Conservation (phyloP, 2,797 vertebrate species). For the Neopelma chrysocephalum region DNA sequence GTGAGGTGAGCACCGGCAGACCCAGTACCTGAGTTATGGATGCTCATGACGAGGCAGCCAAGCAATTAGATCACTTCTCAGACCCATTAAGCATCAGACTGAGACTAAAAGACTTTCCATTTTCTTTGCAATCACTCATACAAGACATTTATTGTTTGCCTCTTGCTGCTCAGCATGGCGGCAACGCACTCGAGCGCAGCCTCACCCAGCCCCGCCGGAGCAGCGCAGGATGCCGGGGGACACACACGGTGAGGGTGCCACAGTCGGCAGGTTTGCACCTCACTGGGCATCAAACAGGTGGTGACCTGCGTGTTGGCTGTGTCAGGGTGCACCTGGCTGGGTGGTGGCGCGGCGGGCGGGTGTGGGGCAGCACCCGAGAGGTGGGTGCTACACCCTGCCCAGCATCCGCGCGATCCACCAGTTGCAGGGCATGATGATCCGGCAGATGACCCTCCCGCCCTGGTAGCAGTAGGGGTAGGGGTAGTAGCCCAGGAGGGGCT, state of each 20-base stretch:
- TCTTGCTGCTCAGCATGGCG: neutral
- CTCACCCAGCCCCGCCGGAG: neutral
- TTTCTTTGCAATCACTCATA: slow-evolving; percentile 63
- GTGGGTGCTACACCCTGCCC: slow-evolving; percentile 81
- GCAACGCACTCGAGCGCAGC: fast-evolving
- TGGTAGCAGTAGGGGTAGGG: slow-evolving; percentile 96
- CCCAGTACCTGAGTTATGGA: neutral
- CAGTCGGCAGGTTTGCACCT: neutral
- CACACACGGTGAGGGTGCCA: neutral
- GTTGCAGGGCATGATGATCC: slow-evolving; percentile 96
- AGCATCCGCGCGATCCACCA: slow-evolving; percentile 98
- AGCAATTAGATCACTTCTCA: slow-evolving; percentile 35
- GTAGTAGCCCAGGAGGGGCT: slow-evolving; percentile 91
- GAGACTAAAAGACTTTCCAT: slow-evolving; percentile 7
- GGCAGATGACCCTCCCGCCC: slow-evolving; percentile 92
- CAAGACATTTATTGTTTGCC: slow-evolving; percentile 51
- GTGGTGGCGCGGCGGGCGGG: fast-evolving
- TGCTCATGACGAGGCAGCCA: neutral
- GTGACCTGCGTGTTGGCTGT: neutral
- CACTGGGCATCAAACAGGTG: neutral
- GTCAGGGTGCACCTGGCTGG: fast-evolving
- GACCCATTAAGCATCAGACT: slow-evolving; percentile 12
- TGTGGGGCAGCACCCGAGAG: neutral
- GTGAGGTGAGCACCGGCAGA: fast-evolving
- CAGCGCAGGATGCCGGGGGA: fast-evolving